These are phyloP conservation scores for Drosophila guanche DNA, from an alignment of 1,140 invertebrate genomes.

Conservation along the genomic window DNA sequence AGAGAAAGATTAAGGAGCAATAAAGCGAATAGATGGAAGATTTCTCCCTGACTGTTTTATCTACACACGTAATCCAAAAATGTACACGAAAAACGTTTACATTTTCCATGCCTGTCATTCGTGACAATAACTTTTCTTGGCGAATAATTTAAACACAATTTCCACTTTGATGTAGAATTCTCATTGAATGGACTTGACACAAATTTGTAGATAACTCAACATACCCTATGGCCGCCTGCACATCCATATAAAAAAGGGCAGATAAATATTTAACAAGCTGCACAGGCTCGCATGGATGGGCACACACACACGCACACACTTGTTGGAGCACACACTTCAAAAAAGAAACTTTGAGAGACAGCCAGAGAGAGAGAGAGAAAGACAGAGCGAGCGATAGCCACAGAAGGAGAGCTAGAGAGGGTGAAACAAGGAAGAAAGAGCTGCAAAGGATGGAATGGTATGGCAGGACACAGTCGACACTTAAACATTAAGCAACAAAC, in stretches of 20 bases:
- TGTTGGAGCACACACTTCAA: conserved; percentile 19
- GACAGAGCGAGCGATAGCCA: conserved; percentile 1
- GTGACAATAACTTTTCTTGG: too few species aligned
- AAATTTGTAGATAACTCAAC: not conserved
- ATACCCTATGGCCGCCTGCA: conserved; percentile 11
- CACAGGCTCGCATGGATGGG: conserved; percentile 14
- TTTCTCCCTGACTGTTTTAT: too few species aligned
- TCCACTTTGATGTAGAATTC: too few species aligned
- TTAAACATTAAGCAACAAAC: conserved; percentile 60
- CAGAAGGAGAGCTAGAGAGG: too few species aligned
- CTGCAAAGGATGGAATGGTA: too few species aligned
- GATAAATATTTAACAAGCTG: conserved; percentile 66
- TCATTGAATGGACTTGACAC: too few species aligned
- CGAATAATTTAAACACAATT: too few species aligned
- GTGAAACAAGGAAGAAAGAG: not conserved
- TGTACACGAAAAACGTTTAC: too few species aligned
- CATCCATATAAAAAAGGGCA: conserved; percentile 34
- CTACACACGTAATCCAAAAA: too few species aligned
- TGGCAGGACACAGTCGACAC: conserved; percentile 19
- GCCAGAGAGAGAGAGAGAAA: not conserved
- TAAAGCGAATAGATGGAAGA: too few species aligned
- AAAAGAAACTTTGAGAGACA: conserved; percentile 21
- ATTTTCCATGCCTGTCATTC: too few species aligned
- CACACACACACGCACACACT: conserved; percentile 2
- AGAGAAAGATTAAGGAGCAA: too few species aligned